Evolutionary conservation across 1,140 invertebrate genomes (phyloP), one percentile per base, ranked within the genome.

Genomic region (Idris sp.): DNA sequence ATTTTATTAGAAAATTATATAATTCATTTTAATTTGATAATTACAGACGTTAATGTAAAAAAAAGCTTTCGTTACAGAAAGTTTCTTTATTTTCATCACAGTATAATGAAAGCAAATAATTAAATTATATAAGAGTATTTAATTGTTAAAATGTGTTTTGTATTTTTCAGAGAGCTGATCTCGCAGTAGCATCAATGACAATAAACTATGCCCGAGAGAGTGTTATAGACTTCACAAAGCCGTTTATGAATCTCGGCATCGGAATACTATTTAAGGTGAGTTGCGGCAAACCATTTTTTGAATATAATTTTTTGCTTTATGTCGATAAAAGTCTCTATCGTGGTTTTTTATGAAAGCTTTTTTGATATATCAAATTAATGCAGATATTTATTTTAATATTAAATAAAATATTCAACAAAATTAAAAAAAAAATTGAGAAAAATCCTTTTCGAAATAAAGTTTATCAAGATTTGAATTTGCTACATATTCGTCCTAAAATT

Each of bases 201-300:
- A 94, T 96, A 73, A 97, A 95, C 81, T 95, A 94, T 75, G 93
- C 95, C 61, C 89, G 95, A 71, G 94, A 96, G 84, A 92, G 91
- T 81, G 94, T 92, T n/a, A 96, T 97, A 59, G 95, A 97, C 87
- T 97, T 97, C 84, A 96, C 95, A 4, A 96, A 95, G 83, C 94
- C 94, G 13, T 96, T 95, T 85, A 95, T 96, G 93, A 95, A 94
- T 82, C 89, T 95, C 2, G 93, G 94, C 30, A 95, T 96, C 76
- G 92, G 91, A 75, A 95, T 96, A 75, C 86, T 96, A 19, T 95
- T 94, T 82, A 93, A 92, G 89, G 58, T 72, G 58, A 72, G 68
- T 58, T 49, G 33, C 54, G 56, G 16, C 35, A 40, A 56, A 54
- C 46, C 54, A 61, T 56, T 62, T 61, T 10, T 25, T 1, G 36